A percentile compares a stretch with the other conserved stretches of the same genome.
phyloP scores from a whole-genome alignment of 2,888 invertebrate species.

The Machimus atricapillus region DNA sequence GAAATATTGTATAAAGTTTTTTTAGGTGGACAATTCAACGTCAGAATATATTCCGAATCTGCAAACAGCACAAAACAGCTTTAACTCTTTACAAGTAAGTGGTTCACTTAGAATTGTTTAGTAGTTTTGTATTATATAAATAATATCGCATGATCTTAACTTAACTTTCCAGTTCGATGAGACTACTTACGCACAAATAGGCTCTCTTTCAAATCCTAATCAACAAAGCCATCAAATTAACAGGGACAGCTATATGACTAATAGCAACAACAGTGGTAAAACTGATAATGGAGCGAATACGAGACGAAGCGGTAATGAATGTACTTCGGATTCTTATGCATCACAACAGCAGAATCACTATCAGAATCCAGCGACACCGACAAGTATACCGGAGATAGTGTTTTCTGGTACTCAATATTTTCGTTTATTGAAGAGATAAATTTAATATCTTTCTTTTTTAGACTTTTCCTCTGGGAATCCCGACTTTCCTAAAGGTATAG shows the following conservation, averaged over 20 bases:
- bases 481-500: conserved; percentile 59
- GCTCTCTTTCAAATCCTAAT: conserved; percentile 43
- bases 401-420: conserved; percentile 71
- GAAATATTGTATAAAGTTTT: conserved; percentile 12
- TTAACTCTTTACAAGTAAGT: conserved; percentile 45
- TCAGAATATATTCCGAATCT: conserved; percentile 47
- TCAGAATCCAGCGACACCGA: conserved; percentile 67
- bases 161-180: conserved; percentile 43
- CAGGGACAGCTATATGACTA: not conserved
- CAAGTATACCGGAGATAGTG: conserved; percentile 81
- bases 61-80: conserved; percentile 49
- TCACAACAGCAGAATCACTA: conserved; percentile 45
- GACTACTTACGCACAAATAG: conserved; percentile 45
- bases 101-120: not conserved
- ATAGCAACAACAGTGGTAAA: not conserved
- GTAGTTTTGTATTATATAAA: not conserved
- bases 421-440: not conserved
- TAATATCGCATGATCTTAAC: not conserved
- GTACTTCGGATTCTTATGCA: conserved; percentile 30
- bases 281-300: conserved; percentile 39
- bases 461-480: conserved; percentile 61
- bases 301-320: conserved; percentile 36
- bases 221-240: conserved; percentile 39
- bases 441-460: conserved; percentile 42
- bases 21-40: conserved; percentile 48